Evolutionary conservation across 2,797 vertebrate species (phyloP).

Genomic region (Leucoraja ocellata): DNA sequence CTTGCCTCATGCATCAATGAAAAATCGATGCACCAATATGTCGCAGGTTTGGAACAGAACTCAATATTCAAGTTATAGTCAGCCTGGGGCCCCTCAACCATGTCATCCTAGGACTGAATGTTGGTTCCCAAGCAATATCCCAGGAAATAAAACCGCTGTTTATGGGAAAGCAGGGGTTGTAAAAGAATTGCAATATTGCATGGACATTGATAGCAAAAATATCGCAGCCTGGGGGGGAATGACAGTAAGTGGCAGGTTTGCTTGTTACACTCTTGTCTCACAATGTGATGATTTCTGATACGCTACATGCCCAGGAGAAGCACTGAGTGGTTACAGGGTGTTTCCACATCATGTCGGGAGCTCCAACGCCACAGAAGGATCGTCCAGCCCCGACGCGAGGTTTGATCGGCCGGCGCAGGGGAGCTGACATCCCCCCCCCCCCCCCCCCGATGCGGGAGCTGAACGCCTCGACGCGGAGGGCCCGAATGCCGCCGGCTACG

Average conservation of each 20-base stretch:
- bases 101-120: not conserved
- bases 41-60: not conserved
- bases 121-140: too few species aligned
- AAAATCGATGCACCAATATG: too few species aligned
- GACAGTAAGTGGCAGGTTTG: not conserved
- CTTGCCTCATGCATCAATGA: not conserved
- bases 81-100: not conserved
- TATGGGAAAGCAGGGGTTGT: not conserved
- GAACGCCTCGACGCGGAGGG: too few species aligned
- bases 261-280: not conserved
- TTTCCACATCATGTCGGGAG: not conserved
- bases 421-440: too few species aligned
- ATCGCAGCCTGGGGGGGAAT: not conserved
- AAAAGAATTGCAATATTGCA: not conserved
- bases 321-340: not conserved
- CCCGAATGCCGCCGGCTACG: too few species aligned
- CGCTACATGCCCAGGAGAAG: not conserved
- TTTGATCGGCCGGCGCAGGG: too few species aligned
- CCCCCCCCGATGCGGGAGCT: too few species aligned
- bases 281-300: not conserved
- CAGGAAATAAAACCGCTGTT: not conserved
- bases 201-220: not conserved
- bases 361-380: too few species aligned
- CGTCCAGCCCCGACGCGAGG: too few species aligned
- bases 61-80: not conserved